Evolutionary conservation across 2,888 invertebrate species (phyloP), one percentile per base, ranked within the genome.

Genomic region (Caenorhabditis sinica): DNA sequence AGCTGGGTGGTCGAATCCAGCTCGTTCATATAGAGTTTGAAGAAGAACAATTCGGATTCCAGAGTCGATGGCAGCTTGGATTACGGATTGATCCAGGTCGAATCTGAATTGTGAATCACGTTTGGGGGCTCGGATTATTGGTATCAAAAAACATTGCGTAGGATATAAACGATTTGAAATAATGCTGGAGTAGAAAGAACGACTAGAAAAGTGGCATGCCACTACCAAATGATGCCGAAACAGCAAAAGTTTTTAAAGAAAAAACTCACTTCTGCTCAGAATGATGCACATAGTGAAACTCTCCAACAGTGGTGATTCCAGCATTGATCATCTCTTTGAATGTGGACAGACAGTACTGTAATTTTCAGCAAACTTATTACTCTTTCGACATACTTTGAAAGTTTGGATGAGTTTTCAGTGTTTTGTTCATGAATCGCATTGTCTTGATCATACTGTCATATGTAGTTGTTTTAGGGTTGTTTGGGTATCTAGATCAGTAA

Each of bases 211-310:
- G 13, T 40, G 20, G 8, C 1, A 20, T 60, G 2, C 2, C 15
- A 15, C 1, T 13, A 33, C 6, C 17, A 63, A 30, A 2, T 5
- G 40, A 58, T 43, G n/a, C 40, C 15, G 25, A 15, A 25, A 28
- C 17, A 8, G 2, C 8, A 13, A 56, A 6, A 56, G 13, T 25
- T 56, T 20, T 20, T 2, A 40, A 49, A 49, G 36, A 28, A 23
- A 33, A 28, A 68, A 28, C 56, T 43, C n/a, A 88, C 77, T 83
- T 68, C 15, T 76, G 84, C 25, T 83, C 76, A 3, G 88, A 89
- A 71, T 92, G 92, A 82, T 92, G 92, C 1, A 92, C 91, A 65
- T 92, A 92, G 82, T 92, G 92, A 69, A 92, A 92, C 71, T 92
- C 92, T 23, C 92, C 92, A 9, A 92, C 92, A 4, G 90, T 89